These are phyloP conservation scores for Cariama cristata DNA, from an alignment of 2,113 vertebrate genomes.

Conservation along the genomic window DNA sequence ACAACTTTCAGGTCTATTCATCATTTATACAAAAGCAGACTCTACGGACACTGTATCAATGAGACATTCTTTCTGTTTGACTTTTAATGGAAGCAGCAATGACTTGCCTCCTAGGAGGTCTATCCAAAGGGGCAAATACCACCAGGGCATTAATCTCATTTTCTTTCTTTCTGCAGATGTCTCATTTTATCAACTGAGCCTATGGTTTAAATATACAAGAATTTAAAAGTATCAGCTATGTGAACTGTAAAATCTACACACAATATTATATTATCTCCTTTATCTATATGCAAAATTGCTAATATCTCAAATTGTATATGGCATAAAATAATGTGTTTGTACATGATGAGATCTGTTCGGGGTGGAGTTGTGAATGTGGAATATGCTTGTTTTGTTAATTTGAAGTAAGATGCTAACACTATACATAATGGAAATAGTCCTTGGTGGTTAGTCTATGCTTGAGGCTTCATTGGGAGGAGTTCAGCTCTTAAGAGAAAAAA, in stretches of 20 bases:
- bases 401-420: not conserved
- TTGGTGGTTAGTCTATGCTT: not conserved
- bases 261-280: not conserved
- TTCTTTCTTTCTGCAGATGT: not conserved
- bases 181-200: not conserved
- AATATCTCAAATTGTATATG: not conserved
- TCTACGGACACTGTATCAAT: not conserved
- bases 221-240: not conserved
- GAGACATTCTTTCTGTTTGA: not conserved
- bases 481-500: not conserved
- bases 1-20: not conserved
- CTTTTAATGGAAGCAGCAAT: not conserved
- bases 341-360: not conserved
- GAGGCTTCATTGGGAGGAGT: not conserved
- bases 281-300: not conserved
- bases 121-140: not conserved
- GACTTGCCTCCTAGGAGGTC: not conserved
- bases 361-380: not conserved
- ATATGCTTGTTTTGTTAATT: not conserved
- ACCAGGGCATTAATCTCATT: not conserved
- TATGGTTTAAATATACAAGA: not conserved
- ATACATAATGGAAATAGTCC: not conserved
- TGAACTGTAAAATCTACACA: not conserved
- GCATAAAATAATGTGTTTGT: not conserved
- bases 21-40: not conserved